Evolutionary conservation across 2,888 invertebrate genomes (phyloP).

Genomic region (Hypomecis atomaria): DNA sequence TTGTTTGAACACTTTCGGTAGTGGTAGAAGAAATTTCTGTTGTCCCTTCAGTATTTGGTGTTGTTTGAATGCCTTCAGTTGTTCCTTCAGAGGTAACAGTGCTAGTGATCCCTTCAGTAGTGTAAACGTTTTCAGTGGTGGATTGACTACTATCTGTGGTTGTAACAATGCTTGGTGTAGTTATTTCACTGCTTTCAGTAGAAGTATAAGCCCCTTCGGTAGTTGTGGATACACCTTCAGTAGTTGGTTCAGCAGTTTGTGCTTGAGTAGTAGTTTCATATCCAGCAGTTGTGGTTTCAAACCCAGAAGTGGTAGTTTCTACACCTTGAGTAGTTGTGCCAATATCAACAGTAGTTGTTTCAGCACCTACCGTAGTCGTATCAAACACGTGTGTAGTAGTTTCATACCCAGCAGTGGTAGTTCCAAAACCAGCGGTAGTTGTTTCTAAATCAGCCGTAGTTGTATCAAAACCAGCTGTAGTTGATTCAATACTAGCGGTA

Average conservation of each 20-base stretch:
- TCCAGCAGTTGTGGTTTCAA: constrained; percentile 21
- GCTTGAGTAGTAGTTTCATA: constrained; percentile 3
- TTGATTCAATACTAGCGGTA: not conserved
- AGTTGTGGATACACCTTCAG: no score
- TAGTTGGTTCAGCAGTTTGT: not conserved
- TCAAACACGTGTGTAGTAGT: not conserved
- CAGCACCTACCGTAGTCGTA: constrained; percentile 18
- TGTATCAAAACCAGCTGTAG: not conserved
- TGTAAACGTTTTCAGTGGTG: constrained; percentile 5
- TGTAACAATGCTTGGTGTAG: constrained; percentile 1
- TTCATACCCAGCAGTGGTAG: constrained; percentile 10
- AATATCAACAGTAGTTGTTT: constrained; percentile 15
- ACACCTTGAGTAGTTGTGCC: not conserved
- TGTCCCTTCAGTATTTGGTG: not conserved
- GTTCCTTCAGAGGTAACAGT: not conserved
- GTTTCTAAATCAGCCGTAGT: not conserved
- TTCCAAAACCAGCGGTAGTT: constrained; percentile 18
- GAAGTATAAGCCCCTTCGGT: not conserved
- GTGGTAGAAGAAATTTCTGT: not conserved
- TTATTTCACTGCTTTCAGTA: not conserved
- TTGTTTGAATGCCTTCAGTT: not conserved
- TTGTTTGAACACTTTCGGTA: not conserved
- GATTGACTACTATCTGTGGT: not conserved
- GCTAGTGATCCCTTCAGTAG: not conserved
- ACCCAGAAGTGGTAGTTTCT: not conserved